Conservation (phyloP, 1,140 invertebrate genomes). For the Artemia franciscana region DNA sequence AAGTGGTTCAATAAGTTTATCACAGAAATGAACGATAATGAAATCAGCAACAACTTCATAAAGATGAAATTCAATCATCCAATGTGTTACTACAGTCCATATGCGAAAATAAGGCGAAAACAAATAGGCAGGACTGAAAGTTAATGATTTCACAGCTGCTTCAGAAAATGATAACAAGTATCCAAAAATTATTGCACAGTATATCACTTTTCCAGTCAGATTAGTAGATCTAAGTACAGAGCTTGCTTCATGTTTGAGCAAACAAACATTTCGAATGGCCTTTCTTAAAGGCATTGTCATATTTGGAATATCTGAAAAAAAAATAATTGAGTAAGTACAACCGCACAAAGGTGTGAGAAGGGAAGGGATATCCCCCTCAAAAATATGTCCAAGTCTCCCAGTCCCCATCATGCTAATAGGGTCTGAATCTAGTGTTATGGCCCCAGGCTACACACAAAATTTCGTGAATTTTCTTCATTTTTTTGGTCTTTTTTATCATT, state of each 20-base stretch:
- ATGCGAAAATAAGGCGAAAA: slow-evolving; percentile 74
- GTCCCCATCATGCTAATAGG: too few species aligned
- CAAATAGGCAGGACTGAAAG: slow-evolving; percentile 74
- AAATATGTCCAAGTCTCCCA: too few species aligned
- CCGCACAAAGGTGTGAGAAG: too few species aligned
- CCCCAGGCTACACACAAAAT: too few species aligned
- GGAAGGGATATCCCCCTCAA: too few species aligned
- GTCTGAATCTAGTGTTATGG: too few species aligned
- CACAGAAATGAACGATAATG: slow-evolving; percentile 73
- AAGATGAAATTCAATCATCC: slow-evolving; percentile 77
- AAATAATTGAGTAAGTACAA: too few species aligned
- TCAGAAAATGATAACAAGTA: slow-evolving; percentile 68
- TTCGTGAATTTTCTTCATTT: too few species aligned
- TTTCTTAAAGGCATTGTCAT: neutral
- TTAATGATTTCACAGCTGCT: slow-evolving; percentile 43
- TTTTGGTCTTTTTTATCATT: too few species aligned
- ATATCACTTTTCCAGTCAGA: slow-evolving; percentile 69
- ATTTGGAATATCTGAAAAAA: neutral
- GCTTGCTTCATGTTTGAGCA: slow-evolving; percentile 6
- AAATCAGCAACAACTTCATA: slow-evolving; percentile 80
- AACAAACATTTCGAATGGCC: slow-evolving; percentile 2
- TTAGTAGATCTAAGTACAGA: slow-evolving; percentile 54
- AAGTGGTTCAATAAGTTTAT: slow-evolving; percentile 82
- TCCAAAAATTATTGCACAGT: slow-evolving; percentile 52
- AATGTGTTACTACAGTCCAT: slow-evolving; percentile 86